Base-by-base conservation (phyloP, 2,888 invertebrate genomes). In the Argyresthia goedartella region DNA sequence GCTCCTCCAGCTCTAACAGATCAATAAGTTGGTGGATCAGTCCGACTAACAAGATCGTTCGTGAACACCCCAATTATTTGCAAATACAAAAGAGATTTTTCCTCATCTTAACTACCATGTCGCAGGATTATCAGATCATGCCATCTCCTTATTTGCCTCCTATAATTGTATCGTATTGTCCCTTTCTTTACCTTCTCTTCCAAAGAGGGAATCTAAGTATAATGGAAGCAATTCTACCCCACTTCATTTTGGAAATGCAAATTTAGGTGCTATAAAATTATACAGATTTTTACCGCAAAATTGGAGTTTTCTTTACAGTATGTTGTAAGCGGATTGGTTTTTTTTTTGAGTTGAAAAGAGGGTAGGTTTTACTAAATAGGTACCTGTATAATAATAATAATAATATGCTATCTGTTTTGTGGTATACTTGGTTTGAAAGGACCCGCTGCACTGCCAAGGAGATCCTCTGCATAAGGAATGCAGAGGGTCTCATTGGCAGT, bases 181-280 rank as follows among this genome's bases (percentile, higher is more conserved):
- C 55, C 56, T 53, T 57, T 70, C 60, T 53, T 3, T 46, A 55
- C 62, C 25, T 25, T 4, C 57, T 58, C 49, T 52, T 25, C 25
- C 3, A 25, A 25, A 25, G 25, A 25, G 25, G 25, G 25, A n/a
- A n/a, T n/a, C n/a, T n/a, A n/a, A n/a, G n/a, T 56, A 60, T 62
- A 64, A 65, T 64, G 60, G 60, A 65, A 67, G 71, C 69, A 74
- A 76, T 78, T 78, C 59, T 56, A 60, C 55, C 55, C 58, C 58
- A 60, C 60, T 77, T 79, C 74, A 74, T 79, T 78, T 76, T 73
- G 65, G 60, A 53, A 61, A 65, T 67, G 62, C 58, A 65, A 66
- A 69, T 70, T 71, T 66, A 69, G 65, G 74, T 72, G 72, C 71
- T 77, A 81, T 81, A 81, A 84, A 85, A 84, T 85, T 85, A 85